Evolutionary conservation across 2,888 invertebrate species (phyloP).

Genomic region (Lithosia quadra): DNA sequence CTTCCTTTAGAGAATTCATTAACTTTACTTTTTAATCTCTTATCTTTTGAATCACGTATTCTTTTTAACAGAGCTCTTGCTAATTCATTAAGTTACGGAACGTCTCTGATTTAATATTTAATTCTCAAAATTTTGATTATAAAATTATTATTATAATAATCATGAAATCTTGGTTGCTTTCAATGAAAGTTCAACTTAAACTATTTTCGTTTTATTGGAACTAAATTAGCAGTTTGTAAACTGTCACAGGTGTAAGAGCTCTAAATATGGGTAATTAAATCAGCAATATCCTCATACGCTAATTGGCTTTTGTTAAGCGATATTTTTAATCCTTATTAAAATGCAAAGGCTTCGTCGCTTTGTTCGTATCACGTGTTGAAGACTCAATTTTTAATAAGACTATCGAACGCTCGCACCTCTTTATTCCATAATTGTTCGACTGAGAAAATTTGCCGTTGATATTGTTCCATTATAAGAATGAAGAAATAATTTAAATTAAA

Average conservation of each 20-base stretch:
- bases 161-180: no score
- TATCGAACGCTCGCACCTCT: constrained; percentile 37
- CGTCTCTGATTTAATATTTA: constrained; percentile 6
- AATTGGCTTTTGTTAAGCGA: constrained; percentile 45
- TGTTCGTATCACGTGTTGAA: constrained; percentile 36
- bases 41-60: constrained; percentile 8
- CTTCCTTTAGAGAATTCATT: constrained; percentile 1
- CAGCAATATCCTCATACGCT: constrained; percentile 30
- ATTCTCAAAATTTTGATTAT: constrained; percentile 7
- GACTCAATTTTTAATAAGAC: constrained; percentile 45
- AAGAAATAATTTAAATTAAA: constrained; percentile 32
- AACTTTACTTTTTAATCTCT: constrained; percentile 7
- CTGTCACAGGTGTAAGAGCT: constrained; percentile 42
- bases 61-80: not conserved
- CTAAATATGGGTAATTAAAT: constrained; percentile 46
- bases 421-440: constrained; percentile 26
- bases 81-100: constrained; percentile 4
- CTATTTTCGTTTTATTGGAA: constrained; percentile 41
- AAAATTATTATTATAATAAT: not conserved
- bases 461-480: constrained; percentile 32
- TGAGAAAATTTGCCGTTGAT: constrained; percentile 31
- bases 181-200: constrained; percentile 45
- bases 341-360: constrained; percentile 46
- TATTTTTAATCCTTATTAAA: constrained; percentile 47
- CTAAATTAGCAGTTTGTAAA: constrained; percentile 47